Percentiles rank a stretch among this genome's conserved stretches.
Conservation (phyloP, 2,113 vertebrate genomes). For the Speoplatyrhinus poulsoni region DNA sequence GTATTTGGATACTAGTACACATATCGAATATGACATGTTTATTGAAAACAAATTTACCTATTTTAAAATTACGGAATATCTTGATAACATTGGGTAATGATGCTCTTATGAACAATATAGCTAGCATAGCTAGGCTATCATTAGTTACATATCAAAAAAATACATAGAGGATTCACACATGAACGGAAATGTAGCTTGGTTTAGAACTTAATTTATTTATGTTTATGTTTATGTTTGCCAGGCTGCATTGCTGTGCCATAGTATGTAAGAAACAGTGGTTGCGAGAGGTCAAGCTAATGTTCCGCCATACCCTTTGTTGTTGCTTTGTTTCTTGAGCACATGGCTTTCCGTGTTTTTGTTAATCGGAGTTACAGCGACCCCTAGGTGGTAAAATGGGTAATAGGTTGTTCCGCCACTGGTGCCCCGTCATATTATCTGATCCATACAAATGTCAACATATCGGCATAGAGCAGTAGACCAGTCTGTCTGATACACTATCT, state of each 20-base stretch:
- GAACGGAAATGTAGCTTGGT: not conserved
- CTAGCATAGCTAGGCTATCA: slow-evolving; percentile 51
- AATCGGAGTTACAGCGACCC: slow-evolving; percentile 74
- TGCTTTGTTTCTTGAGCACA: slow-evolving; percentile 92
- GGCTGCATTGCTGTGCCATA: not conserved
- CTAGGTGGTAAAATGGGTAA: slow-evolving; percentile 25
- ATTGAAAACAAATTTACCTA: not conserved
- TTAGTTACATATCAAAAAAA: slow-evolving; percentile 52
- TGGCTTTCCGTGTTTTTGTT: slow-evolving; percentile 82
- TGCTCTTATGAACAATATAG: slow-evolving; percentile 59
- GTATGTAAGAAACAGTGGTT: not conserved
- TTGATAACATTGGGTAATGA: not conserved
- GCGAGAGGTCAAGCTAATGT: slow-evolving; percentile 29
- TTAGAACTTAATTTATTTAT: too few relatives aligned
- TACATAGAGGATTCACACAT: slow-evolving; percentile 18
- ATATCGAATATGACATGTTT: not conserved
- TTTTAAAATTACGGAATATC: not conserved
- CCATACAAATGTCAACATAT: not conserved
- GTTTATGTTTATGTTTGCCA: not conserved
- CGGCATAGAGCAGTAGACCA: not conserved
- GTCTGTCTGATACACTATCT: not conserved
- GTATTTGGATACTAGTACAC: not conserved
- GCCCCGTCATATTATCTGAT: too few relatives aligned
- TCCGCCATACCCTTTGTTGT: slow-evolving; percentile 82
- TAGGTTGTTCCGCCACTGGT: not conserved